Evolutionary conservation across 2,113 vertebrate species (phyloP).

Genomic region (Zosterops pallidus): DNA sequence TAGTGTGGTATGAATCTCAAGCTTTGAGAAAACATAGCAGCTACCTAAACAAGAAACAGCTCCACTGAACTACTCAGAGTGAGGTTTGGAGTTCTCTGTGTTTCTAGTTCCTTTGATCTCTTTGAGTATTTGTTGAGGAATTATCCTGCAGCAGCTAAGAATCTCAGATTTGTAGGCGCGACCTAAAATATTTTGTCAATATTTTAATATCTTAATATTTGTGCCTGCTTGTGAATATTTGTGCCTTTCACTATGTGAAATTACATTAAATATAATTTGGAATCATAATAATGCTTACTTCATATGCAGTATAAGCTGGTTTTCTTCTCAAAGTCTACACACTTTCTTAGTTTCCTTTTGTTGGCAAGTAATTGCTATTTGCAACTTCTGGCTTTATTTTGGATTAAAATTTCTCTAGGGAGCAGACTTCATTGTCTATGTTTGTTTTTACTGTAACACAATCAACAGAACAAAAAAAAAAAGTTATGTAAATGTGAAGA

Average conservation of each 20-base stretch:
- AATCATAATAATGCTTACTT: not conserved
- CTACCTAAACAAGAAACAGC: not conserved
- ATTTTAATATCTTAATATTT: not conserved
- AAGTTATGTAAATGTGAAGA: not conserved
- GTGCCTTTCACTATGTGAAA: not conserved
- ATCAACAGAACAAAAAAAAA: not conserved
- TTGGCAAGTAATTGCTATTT: not conserved
- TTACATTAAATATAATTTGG: not conserved
- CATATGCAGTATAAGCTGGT: not conserved
- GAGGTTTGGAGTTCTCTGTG: not conserved
- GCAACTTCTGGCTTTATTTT: not conserved
- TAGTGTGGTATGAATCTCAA: not conserved
- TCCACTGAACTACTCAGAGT: not conserved
- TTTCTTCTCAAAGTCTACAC: not conserved
- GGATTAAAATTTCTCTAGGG: not conserved
- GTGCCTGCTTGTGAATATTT: not conserved
- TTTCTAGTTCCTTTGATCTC: not conserved
- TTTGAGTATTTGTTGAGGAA: not conserved
- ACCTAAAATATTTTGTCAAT: not conserved
- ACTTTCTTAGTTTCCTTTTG: not conserved
- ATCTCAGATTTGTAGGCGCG: not conserved
- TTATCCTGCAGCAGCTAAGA: not conserved
- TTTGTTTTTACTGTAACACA: not conserved
- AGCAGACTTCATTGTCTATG: not conserved
- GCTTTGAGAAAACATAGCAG: not conserved